Evolutionary conservation across 2,113 vertebrate species (phyloP), one percentile per base, ranked within the genome.

Genomic region (Caretta caretta): DNA sequence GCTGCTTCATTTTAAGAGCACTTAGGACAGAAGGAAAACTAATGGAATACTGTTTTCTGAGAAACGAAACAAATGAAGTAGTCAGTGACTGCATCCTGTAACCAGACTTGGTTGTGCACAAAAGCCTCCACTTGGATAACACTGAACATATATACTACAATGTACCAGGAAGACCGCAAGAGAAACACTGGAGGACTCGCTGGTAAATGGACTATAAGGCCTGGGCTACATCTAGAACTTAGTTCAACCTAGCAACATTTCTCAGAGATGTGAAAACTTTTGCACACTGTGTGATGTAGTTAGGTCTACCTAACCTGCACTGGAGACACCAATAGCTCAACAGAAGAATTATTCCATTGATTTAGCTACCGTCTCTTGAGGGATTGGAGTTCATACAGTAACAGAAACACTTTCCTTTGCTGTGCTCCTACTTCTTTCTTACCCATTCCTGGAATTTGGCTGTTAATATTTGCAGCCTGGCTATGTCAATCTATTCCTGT

Each of bases 61-160:
- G 1, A 1, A 31, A 69, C 3, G 17, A 65, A 53, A 78, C 53
- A 81, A n/a, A n/a, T 65, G 51, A 90, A 9, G 5, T 10, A 84
- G 11, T 22, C 17, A 94, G 31, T 75, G 0, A 85, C 84, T 78
- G 2, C 35, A 72, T 80, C 24, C 84, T 96, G 29, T 29, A 56
- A 3, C 20, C 0, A 0, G 49, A 5, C 31, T 80, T 82, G 0
- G 24, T 38, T 31, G 17, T 5, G 1, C 27, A 35, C 2, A 5
- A 24, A 75, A 69, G 82, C 27, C 48, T 86, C 29, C 25, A 79
- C 10, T 46, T 85, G 3, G n/a, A 31, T 13, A 13, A 2, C 1
- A 78, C 84, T 91, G 86, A 56, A 49, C 6, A 83, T 75, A 29
- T 46, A 5, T 22, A 25, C 54, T 88, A 42, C 12, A 83, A 29